Base-by-base conservation (phyloP, 2,113 vertebrate species). In the Boulengeromyrus knoepffleri region DNA sequence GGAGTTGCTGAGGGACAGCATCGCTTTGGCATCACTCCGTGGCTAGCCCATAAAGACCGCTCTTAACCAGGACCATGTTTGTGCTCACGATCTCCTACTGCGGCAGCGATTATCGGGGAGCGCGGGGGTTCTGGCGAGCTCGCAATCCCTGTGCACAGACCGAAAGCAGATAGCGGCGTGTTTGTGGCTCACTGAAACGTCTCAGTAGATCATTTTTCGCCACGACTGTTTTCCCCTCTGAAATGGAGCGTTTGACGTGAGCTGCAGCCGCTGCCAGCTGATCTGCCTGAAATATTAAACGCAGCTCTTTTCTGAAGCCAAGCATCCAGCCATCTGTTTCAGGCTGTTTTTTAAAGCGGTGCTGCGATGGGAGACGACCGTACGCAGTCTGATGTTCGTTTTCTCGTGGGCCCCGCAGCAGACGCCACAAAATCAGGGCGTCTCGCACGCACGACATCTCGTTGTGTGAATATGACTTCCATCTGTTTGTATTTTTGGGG, bases 251-350 rank as follows among this genome's bases (percentile, higher is more conserved):
- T 95, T 95, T 94, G 94, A 94, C 93, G 94, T 95, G 92, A 95
- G 95, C 95, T 93, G 94, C 94, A 93, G 93, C 94, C 94, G 93
- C 94, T 94, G 93, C 95, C 93, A 94, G 94, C 93, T 93, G 93
- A 92, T 93, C 93, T 94, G 95, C 94, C 95, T 95, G 93, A 93
- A 94, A 93, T 94, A 95, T 95, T 95, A 95, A 93, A 91, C 92
- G 93, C 93, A 91, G 93, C 93, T 95, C 92, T 95, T 93, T 95
- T 95, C 94, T 91, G 70, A 88, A 36, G 94, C 95, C 95, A 95
- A 96, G 93, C 94, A 94, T 95, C 94, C 93, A 94, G 93, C 95
- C 95, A 96, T 95, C 95, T 95, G 95, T 94, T 95, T 91, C 95
- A 95, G 94, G 92, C 94, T 95, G 95, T 95, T 80, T 80, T 74